These are phyloP conservation scores for Astropecten irregularis DNA, from an alignment of 53 echinoderm and acorn worm genomes.

Conservation along the genomic window DNA sequence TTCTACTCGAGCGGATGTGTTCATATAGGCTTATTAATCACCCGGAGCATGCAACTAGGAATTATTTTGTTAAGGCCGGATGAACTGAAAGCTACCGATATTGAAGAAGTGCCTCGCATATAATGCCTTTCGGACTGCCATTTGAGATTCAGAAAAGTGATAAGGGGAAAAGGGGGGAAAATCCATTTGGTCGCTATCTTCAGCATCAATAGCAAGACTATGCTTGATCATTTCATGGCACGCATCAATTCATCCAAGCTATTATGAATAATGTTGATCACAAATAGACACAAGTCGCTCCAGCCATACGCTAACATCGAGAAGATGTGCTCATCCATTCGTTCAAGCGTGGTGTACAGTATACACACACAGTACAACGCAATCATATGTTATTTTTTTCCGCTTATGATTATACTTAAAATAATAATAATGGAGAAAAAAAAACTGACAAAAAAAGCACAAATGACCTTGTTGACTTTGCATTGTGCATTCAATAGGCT, in stretches of 20 bases:
- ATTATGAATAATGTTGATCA: neutral
- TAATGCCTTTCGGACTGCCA: neutral
- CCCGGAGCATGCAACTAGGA: constrained; percentile 27
- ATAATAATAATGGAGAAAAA: too few relatives aligned
- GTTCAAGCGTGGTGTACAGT: neutral
- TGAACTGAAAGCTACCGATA: constrained; percentile 8
- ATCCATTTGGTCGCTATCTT: neutral
- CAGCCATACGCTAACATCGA: too few relatives aligned
- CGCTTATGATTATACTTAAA: too few relatives aligned
- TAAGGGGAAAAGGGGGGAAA: neutral
- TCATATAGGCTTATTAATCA: constrained; percentile 61
- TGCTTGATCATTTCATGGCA: neutral
- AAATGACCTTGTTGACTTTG: too few relatives aligned
- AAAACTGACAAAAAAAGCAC: too few relatives aligned
- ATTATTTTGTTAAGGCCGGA: constrained; percentile 42
- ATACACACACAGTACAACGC: neutral
- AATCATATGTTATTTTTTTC: too few relatives aligned
- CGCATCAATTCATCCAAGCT: neutral
- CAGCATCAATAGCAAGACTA: neutral
- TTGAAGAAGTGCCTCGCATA: constrained; percentile 1
- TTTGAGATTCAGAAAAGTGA: constrained; percentile 25
- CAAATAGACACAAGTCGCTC: too few relatives aligned
- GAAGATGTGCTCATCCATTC: neutral
- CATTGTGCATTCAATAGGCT: too few relatives aligned
- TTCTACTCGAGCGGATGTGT: constrained; percentile 53